phyloP scores from a whole-genome alignment of 2,113 vertebrate genomes.

The Hypomesus transpacificus region DNA sequence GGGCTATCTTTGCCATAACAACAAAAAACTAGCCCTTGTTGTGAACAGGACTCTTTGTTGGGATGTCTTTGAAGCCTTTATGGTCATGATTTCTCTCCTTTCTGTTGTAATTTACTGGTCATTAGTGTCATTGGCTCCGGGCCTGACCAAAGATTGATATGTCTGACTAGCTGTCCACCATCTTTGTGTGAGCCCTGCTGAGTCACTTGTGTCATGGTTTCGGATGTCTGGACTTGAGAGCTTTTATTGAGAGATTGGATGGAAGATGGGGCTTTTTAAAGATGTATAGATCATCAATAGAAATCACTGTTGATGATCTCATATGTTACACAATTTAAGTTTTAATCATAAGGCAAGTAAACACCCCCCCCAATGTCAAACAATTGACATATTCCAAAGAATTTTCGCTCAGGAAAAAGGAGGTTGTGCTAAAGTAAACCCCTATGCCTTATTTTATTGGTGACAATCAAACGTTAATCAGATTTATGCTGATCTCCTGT shows the following conservation, averaged over 20 bases:
- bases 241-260: conserved; percentile 28
- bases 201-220: conserved; percentile 44
- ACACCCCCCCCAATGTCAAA: not conserved
- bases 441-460: conserved; percentile 42
- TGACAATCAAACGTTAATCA: conserved; percentile 24
- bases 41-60: conserved; percentile 60
- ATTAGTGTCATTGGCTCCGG: conserved; percentile 49
- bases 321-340: too few relatives aligned
- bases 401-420: conserved; percentile 52
- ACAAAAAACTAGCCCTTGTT: conserved; percentile 30
- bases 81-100: conserved; percentile 42
- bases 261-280: conserved; percentile 21
- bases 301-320: too few relatives aligned
- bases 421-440: conserved; percentile 30
- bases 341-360: too few relatives aligned
- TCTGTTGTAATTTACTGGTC: conserved; percentile 62
- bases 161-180: conserved; percentile 32
- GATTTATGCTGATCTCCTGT: conserved; percentile 43
- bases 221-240: conserved; percentile 35
- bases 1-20: conserved; percentile 48
- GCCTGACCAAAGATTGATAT: conserved; percentile 47
- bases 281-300: conserved; percentile 7
- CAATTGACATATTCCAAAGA: conserved; percentile 20
- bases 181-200: conserved; percentile 26
- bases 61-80: conserved; percentile 64